phyloP scores from a whole-genome alignment of 2,888 invertebrate species.

The Colostygia pectinataria region DNA sequence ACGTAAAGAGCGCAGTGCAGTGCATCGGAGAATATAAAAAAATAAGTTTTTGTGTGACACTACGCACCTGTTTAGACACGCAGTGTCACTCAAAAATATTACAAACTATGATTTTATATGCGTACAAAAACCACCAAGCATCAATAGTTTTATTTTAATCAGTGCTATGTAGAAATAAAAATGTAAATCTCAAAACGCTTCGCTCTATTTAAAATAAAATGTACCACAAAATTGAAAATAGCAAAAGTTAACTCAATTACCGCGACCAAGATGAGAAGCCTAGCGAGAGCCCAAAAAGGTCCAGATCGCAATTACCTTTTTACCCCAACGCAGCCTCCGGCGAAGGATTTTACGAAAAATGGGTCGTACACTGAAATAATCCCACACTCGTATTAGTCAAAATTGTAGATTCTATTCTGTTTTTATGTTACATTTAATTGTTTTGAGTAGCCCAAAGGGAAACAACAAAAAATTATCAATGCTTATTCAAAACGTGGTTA shows the following conservation, averaged over 20 bases:
- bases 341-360: slow-evolving; percentile 23
- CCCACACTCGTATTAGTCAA: slow-evolving; percentile 19
- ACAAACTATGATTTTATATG: too few relatives aligned
- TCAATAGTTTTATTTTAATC: too few relatives aligned
- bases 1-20: too few relatives aligned
- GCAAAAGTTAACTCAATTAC: slow-evolving; percentile 35
- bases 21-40: too few relatives aligned
- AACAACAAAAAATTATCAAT: too few relatives aligned
- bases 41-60: too few relatives aligned
- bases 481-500: too few relatives aligned
- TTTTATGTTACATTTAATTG: slow-evolving; percentile 2
- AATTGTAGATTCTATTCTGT: slow-evolving; percentile 3
- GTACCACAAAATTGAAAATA: slow-evolving; percentile 31
- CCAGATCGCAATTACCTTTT: slow-evolving; percentile 28
- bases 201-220: slow-evolving; percentile 21
- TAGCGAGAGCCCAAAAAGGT: slow-evolving; percentile 29
- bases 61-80: too few relatives aligned
- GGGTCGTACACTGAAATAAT: slow-evolving; percentile 7
- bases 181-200: not conserved
- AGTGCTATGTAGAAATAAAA: too few relatives aligned
- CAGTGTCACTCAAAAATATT: too few relatives aligned
- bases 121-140: too few relatives aligned
- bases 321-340: slow-evolving; percentile 15
- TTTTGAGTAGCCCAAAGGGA: not conserved
- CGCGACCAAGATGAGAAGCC: slow-evolving; percentile 30